Percentiles rank a stretch among this genome's conserved stretches.
phyloP scores from a whole-genome alignment of 2,888 invertebrate genomes.

The Teleogryllus oceanicus region DNA sequence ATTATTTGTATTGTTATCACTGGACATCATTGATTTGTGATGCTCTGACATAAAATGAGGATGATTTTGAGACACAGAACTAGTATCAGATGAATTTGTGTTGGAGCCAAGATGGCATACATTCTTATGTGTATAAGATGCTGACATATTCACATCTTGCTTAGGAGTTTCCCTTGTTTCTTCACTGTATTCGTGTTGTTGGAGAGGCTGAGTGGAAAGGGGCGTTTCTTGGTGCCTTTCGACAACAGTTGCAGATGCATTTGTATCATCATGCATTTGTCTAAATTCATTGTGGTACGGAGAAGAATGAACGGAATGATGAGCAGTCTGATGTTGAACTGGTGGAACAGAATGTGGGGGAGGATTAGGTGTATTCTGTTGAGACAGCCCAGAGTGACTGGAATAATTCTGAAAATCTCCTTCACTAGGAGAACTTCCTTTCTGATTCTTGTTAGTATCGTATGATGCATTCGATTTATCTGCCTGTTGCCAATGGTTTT shows the following conservation, averaged over 20 bases:
- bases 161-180: neutral
- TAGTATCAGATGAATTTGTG: neutral
- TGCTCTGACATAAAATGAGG: neutral
- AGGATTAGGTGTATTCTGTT: neutral
- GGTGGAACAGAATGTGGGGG: neutral
- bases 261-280: neutral
- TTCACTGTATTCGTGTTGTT: neutral
- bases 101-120: neutral
- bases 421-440: neutral
- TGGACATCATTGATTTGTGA: neutral
- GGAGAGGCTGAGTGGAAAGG: neutral
- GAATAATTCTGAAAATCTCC: conserved; percentile 8
- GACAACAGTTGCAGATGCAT: too few relatives aligned
- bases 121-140: neutral
- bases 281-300: neutral
- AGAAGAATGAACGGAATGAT: neutral
- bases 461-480: neutral
- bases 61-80: neutral
- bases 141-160: conserved; percentile 1
- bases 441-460: neutral
- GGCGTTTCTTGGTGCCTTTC: neutral
- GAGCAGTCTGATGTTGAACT: neutral
- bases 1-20: neutral
- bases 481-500: neutral
- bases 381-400: neutral